Conservation (phyloP, 2,113 vertebrate genomes). For the Myotis lucifugus region DNA sequence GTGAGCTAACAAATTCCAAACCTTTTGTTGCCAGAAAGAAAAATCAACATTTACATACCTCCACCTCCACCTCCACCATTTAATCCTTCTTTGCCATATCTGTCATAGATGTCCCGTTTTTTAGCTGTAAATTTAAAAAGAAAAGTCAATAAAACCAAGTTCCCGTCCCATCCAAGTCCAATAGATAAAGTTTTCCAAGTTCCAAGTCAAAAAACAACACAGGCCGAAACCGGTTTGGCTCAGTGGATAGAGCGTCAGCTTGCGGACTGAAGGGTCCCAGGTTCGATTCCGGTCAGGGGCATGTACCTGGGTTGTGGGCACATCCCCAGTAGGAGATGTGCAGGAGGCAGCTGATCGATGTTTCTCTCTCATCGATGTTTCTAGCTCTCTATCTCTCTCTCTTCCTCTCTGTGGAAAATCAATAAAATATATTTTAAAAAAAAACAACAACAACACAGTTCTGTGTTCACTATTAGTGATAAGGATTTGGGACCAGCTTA, state of each 20-base stretch:
- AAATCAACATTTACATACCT: conserved; percentile 83
- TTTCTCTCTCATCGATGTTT: no score
- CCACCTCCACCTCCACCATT: conserved; percentile 83
- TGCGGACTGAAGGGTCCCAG: no score
- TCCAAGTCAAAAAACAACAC: neutral
- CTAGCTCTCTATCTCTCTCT: no score
- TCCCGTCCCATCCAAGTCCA: neutral
- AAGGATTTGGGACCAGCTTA: no score
- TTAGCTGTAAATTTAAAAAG: conserved; percentile 85
- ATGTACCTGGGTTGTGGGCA: no score
- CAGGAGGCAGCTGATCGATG: no score
- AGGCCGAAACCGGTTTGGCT: no score
- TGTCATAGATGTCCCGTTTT: conserved; percentile 94
- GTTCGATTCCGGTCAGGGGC: no score
- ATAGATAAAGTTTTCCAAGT: neutral
- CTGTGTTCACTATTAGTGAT: neutral
- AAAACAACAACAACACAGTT: fast-evolving
- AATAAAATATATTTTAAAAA: no score
- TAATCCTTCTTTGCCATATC: conserved; percentile 95
- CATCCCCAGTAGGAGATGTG: no score
- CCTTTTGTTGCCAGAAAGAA: neutral
- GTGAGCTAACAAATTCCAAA: neutral
- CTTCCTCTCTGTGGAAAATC: no score
- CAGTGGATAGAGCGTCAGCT: no score
- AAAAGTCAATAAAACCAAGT: neutral